Evolutionary conservation across 1,140 invertebrate genomes (phyloP).

Genomic region (Caenorhabditis brenneri): DNA sequence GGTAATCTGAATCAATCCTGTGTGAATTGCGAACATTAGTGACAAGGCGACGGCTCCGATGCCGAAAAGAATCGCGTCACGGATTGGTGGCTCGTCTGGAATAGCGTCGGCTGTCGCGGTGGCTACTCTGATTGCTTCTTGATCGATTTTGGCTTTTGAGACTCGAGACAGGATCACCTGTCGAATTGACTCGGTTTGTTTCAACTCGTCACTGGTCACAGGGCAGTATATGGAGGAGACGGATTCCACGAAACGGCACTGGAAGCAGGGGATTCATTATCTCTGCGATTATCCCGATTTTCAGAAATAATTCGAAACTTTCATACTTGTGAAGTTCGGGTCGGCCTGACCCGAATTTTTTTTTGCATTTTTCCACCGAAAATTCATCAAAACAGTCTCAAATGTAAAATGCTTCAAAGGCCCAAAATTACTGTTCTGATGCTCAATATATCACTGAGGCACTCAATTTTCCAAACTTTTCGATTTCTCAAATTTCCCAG

Average conservation of each 20-base stretch:
- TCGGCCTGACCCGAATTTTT: too few species aligned
- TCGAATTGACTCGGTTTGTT: slow-evolving; percentile 48
- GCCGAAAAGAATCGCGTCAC: slow-evolving; percentile 63
- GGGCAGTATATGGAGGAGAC: slow-evolving; percentile 68
- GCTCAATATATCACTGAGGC: too few species aligned
- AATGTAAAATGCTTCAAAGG: too few species aligned
- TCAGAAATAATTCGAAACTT: too few species aligned
- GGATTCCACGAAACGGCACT: slow-evolving; percentile 76
- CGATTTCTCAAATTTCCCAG: too few species aligned
- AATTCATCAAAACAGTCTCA: too few species aligned
- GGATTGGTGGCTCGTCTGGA: slow-evolving; percentile 52
- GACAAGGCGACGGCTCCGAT: slow-evolving; percentile 64
- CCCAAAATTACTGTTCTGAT: too few species aligned
- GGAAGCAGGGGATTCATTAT: too few species aligned
- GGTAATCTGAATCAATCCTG: slow-evolving; percentile 61
- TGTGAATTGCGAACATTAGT: slow-evolving; percentile 66
- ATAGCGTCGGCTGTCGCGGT: neutral
- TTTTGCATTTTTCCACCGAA: too few species aligned
- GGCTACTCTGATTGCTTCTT: slow-evolving; percentile 49
- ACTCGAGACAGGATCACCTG: slow-evolving; percentile 54
- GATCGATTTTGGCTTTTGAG: slow-evolving; percentile 60
- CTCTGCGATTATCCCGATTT: too few species aligned
- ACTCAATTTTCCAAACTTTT: too few species aligned
- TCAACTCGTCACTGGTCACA: slow-evolving; percentile 59
- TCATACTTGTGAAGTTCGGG: too few species aligned